Evolutionary conservation across 2,797 vertebrate species (phyloP).

Genomic region (Pogoniulus pusillus): DNA sequence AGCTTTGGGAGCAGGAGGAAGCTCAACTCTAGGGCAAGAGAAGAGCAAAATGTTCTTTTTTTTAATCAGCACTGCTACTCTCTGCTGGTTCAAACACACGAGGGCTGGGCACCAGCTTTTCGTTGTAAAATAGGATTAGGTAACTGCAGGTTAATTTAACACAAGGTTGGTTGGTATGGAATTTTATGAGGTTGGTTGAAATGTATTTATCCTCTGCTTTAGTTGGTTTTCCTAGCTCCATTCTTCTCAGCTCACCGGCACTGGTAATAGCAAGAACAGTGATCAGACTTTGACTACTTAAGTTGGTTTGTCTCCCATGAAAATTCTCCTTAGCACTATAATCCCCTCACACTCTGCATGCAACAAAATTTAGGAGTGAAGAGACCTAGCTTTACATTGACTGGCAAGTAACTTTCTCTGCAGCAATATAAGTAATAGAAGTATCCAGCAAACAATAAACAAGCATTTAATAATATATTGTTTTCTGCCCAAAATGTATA

Average conservation of each 20-base stretch:
- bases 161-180: neutral
- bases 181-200: neutral
- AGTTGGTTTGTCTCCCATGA: neutral
- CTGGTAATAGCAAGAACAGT: neutral
- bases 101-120: neutral
- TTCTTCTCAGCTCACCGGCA: neutral
- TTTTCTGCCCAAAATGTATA: conserved; percentile 37
- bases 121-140: neutral
- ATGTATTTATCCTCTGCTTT: neutral
- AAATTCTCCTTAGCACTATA: neutral
- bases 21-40: neutral
- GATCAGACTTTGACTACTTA: neutral
- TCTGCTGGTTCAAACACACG: neutral
- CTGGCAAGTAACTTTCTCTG: neutral
- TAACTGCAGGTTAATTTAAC: neutral
- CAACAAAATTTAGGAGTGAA: neutral
- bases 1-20: fast-evolving
- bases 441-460: neutral
- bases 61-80: neutral
- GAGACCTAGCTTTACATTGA: neutral
- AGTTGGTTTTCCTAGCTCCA: neutral
- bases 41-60: neutral
- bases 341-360: neutral
- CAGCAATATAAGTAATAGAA: neutral
- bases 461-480: neutral